These are phyloP conservation scores for Etheostoma perlongum DNA, from an alignment of 2,797 vertebrate genomes.

Conservation along the genomic window DNA sequence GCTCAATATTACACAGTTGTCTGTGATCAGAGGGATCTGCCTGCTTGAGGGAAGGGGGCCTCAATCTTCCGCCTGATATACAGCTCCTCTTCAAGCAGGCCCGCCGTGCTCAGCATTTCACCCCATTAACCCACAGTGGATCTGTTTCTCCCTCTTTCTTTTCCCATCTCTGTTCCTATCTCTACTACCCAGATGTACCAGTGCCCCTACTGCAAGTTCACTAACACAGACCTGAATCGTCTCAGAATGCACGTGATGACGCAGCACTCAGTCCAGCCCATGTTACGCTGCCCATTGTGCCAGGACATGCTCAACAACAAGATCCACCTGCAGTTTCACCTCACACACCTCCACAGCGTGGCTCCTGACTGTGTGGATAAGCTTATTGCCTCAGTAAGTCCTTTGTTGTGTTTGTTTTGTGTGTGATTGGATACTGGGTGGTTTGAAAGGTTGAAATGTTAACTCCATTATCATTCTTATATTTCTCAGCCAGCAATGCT, in stretches of 20 bases:
- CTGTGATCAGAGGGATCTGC: conserved; percentile 77
- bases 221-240: conserved; percentile 95
- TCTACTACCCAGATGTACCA: conserved; percentile 91
- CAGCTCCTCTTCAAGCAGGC: conserved; percentile 57
- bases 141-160: conserved; percentile 12
- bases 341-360: conserved; percentile 99
- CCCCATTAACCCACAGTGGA: conserved; percentile 59
- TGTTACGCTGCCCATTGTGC: conserved; percentile 97
- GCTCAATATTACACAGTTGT: conserved; percentile 76
- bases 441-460: conserved; percentile 2
- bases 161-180: conserved; percentile 20
- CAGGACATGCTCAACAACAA: conserved; percentile 99
- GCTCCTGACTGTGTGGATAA: conserved; percentile 98
- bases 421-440: conserved; percentile 2
- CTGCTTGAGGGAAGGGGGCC: conserved; percentile 60
- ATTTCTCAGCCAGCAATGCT: not conserved
- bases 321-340: conserved; percentile 98
- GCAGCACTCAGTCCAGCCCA: conserved; percentile 98
- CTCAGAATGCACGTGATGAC: conserved; percentile 99
- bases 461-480: not conserved
- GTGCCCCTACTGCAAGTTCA: conserved; percentile 99
- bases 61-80: conserved; percentile 52
- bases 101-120: conserved; percentile 49
- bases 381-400: conserved; percentile 95
- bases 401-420: conserved; percentile 9